Conservation (phyloP, 2,888 invertebrate species). For the Dusona sp. region DNA sequence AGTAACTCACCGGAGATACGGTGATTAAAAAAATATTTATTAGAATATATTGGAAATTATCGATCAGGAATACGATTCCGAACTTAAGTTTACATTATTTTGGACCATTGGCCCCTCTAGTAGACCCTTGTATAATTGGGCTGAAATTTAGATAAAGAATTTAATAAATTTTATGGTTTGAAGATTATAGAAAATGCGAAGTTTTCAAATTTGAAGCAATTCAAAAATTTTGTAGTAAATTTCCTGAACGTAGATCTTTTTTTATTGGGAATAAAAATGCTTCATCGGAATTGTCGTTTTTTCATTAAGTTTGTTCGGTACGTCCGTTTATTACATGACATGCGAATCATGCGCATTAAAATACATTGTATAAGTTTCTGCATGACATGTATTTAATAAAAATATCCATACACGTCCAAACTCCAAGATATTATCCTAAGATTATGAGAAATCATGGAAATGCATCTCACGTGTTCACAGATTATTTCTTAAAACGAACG, state of each 20-base stretch:
- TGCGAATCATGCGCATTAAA: not conserved
- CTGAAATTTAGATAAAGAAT: too few species aligned
- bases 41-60: too few species aligned
- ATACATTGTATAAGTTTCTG: not conserved
- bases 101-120: too few species aligned
- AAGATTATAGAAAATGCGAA: too few species aligned
- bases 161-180: too few species aligned
- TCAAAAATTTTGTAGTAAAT: not conserved
- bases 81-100: too few species aligned
- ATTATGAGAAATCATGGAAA: conserved; percentile 47
- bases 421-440: conserved; percentile 25
- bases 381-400: not conserved
- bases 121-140: too few species aligned
- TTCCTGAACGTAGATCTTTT: not conserved
- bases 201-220: not conserved
- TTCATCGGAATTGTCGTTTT: not conserved
- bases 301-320: not conserved
- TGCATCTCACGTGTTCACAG: conserved; percentile 47
- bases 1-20: too few species aligned
- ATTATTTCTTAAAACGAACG: conserved; percentile 40
- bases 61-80: too few species aligned
- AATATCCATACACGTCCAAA: not conserved
- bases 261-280: not conserved
- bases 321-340: not conserved
- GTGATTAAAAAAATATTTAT: too few species aligned